Evolutionary conservation across 2,888 invertebrate genomes (phyloP).

Genomic region (Cataglyphis cursor): DNA sequence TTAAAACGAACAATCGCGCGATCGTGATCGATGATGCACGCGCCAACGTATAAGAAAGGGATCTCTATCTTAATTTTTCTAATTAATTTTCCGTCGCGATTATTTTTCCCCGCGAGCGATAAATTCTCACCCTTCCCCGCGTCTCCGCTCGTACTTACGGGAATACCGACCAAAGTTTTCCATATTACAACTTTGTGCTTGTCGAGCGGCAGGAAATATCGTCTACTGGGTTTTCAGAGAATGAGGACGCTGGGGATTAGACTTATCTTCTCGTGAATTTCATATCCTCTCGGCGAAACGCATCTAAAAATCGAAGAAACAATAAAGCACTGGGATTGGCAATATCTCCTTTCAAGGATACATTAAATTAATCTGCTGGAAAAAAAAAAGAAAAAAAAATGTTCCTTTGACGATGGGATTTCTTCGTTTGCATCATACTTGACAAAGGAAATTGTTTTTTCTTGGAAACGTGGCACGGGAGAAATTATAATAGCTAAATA

Average conservation of each 20-base stretch:
- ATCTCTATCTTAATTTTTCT: slow-evolving; percentile 37
- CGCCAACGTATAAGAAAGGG: background rate
- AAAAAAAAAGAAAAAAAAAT: background rate
- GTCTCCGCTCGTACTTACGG: background rate
- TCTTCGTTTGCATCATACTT: background rate
- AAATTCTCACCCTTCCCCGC: background rate
- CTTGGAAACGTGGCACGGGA: background rate
- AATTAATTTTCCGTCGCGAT: slow-evolving; percentile 21
- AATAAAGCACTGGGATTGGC: slow-evolving; percentile 13
- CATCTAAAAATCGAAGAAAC: background rate
- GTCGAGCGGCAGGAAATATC: slow-evolving; percentile 22
- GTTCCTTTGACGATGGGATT: background rate
- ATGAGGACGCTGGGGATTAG: slow-evolving; percentile 32
- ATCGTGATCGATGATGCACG: background rate
- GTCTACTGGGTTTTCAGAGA: slow-evolving; percentile 17
- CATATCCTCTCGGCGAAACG: background rate
- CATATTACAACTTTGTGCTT: slow-evolving; percentile 16
- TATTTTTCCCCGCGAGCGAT: background rate
- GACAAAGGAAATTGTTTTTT: slow-evolving; percentile 13
- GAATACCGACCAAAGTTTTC: slow-evolving; percentile 24
- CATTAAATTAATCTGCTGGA: background rate
- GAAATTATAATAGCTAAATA: background rate
- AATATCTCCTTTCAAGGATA: slow-evolving; percentile 3
- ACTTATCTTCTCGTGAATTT: slow-evolving; percentile 34
- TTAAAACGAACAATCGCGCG: slow-evolving; percentile 3